Percentiles rank a stretch among this genome's conserved stretches.
These are phyloP conservation scores for Loripinus fragilis DNA, from an alignment of 2,888 invertebrate species.

Conservation along the genomic window DNA sequence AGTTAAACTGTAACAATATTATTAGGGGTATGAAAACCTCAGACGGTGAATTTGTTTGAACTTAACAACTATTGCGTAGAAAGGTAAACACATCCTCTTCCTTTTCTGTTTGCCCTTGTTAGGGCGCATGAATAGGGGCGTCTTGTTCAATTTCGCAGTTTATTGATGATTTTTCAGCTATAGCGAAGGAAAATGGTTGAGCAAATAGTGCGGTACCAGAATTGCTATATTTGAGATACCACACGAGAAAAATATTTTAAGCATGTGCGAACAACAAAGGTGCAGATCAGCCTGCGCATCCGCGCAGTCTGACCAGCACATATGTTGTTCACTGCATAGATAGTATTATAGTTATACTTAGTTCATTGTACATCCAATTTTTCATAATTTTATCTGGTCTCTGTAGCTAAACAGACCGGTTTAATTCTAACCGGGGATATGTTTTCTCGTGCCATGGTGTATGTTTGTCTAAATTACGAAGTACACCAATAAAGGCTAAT, in stretches of 20 bases:
- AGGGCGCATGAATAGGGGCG: neutral
- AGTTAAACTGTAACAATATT: conserved; percentile 63
- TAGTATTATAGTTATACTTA: too few relatives aligned
- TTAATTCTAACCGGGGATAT: too few relatives aligned
- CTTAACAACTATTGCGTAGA: neutral
- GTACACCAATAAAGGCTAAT: neutral
- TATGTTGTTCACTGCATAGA: too few relatives aligned
- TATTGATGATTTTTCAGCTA: neutral
- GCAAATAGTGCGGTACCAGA: neutral
- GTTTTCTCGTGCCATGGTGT: too few relatives aligned
- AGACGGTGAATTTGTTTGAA: conserved; percentile 1
- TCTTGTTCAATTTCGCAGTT: neutral
- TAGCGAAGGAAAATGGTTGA: neutral
- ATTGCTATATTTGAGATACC: neutral
- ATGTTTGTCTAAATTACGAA: neutral
- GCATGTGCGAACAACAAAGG: neutral
- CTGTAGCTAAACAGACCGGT: too few relatives aligned
- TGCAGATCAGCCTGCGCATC: neutral
- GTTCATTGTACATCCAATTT: too few relatives aligned
- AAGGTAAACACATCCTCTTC: neutral
- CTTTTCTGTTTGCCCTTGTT: neutral
- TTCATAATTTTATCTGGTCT: too few relatives aligned
- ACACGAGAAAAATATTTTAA: too few relatives aligned
- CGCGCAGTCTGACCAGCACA: neutral
- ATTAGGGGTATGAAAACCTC: conserved; percentile 22